Evolutionary conservation across 2,888 invertebrate genomes (phyloP).

Genomic region (Monochamus alternatus): DNA sequence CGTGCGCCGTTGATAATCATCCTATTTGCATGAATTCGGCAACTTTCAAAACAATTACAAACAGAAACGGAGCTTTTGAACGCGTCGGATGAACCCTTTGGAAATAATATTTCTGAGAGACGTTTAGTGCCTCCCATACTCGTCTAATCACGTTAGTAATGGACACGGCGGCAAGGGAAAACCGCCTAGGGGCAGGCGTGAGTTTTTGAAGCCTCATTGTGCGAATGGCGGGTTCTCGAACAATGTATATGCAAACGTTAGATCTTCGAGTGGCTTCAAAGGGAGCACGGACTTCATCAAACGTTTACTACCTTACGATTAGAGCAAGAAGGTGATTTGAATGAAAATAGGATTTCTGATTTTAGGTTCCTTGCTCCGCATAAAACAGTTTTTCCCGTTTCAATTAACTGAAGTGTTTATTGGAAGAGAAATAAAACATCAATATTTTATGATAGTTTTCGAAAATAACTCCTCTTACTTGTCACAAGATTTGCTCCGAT

Average conservation of each 20-base stretch:
- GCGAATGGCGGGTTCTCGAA: constrained; percentile 42
- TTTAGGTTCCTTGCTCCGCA: too few species aligned
- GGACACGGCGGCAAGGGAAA: constrained; percentile 14
- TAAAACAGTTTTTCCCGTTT: too few species aligned
- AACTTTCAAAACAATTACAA: constrained; percentile 26
- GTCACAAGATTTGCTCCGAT: too few species aligned
- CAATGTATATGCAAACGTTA: constrained; percentile 48
- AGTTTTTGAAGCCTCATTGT: constrained; percentile 45
- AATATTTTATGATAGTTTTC: too few species aligned
- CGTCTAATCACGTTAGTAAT: constrained; percentile 19
- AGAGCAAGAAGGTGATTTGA: too few species aligned
- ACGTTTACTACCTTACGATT: not conserved
- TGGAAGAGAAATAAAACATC: too few species aligned
- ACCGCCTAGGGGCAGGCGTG: constrained; percentile 25
- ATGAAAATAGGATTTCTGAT: too few species aligned
- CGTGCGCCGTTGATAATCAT: constrained; percentile 5
- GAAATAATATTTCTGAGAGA: constrained; percentile 20
- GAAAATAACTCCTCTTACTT: too few species aligned
- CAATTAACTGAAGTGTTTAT: too few species aligned
- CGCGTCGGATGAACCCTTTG: not conserved
- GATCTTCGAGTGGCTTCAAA: constrained; percentile 46
- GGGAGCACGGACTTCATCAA: constrained; percentile 48
- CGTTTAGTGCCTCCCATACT: not conserved
- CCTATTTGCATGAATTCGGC: constrained; percentile 3
- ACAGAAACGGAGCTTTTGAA: constrained; percentile 6